Conservation (phyloP, 2,113 vertebrate genomes). For the Ginglymostoma cirratum region DNA sequence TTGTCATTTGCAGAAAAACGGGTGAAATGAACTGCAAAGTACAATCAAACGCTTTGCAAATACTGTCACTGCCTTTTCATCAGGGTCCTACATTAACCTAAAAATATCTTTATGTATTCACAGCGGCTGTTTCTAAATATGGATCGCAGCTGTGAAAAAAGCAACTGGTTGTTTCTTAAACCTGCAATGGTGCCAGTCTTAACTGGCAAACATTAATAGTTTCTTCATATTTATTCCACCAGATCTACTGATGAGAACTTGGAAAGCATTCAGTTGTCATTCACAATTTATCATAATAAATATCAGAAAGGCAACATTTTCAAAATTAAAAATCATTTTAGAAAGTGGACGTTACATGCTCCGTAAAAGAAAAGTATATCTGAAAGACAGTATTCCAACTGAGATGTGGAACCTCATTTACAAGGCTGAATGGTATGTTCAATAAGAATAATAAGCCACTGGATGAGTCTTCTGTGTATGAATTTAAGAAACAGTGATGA, state of each 20-base stretch:
- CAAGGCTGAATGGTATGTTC: background rate
- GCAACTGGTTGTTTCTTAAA: background rate
- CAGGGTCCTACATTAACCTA: background rate
- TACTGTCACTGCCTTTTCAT: background rate
- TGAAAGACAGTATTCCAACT: slow-evolving; percentile 7
- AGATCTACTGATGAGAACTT: background rate
- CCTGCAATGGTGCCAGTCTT: background rate
- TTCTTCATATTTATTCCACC: background rate
- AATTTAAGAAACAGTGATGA: background rate
- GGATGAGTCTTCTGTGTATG: background rate
- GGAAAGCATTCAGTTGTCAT: background rate
- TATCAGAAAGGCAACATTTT: background rate
- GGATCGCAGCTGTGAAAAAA: background rate
- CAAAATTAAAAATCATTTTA: background rate
- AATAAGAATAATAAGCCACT: background rate
- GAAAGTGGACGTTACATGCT: background rate
- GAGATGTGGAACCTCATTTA: background rate
- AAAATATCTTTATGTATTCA: background rate
- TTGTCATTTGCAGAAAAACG: background rate
- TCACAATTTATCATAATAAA: background rate
- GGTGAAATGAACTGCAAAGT: background rate
- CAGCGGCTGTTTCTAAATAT: background rate
- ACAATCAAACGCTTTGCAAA: background rate
- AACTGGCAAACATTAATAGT: background rate
- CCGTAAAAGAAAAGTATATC: background rate